These are phyloP conservation scores for Vulpes ferrilata DNA, from an alignment of 2,113 vertebrate genomes.

Conservation along the genomic window DNA sequence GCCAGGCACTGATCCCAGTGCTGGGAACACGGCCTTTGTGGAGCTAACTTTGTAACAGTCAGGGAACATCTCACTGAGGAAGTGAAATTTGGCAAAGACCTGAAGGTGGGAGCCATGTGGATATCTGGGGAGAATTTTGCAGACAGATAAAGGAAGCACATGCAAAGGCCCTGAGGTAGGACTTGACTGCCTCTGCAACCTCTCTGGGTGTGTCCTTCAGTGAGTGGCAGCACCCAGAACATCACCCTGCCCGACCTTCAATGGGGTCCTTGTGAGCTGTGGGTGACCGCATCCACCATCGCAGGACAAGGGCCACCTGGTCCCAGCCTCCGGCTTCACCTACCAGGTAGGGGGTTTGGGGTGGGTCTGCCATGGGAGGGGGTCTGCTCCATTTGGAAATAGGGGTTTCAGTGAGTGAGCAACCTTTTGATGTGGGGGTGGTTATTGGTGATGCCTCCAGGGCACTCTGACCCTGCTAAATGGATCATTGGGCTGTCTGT, in stretches of 20 bases:
- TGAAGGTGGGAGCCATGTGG: neutral
- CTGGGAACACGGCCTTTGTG: neutral
- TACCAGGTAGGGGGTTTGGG: constrained; percentile 70
- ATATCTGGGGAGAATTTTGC: neutral
- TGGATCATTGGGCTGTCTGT: neutral
- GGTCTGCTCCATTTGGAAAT: neutral
- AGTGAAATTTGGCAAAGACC: neutral
- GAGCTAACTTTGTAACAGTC: neutral
- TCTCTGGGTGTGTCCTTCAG: constrained; percentile 65
- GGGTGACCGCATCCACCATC: constrained; percentile 76
- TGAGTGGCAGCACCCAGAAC: constrained; percentile 67
- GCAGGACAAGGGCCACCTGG: constrained; percentile 79
- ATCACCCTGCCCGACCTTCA: constrained; percentile 58
- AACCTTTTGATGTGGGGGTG: neutral
- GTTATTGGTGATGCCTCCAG: neutral
- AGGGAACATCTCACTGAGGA: neutral
- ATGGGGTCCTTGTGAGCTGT: constrained; percentile 71
- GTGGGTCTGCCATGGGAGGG: neutral
- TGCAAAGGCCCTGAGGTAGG: neutral
- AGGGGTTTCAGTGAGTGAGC: neutral
- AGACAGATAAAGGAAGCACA: neutral
- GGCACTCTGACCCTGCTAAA: neutral
- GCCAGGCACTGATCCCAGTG: neutral
- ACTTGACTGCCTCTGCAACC: neutral
- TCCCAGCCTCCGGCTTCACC: constrained; percentile 66